These are phyloP conservation scores for Eupithecia subumbrata DNA, from an alignment of 2,888 invertebrate genomes.

Conservation along the genomic window DNA sequence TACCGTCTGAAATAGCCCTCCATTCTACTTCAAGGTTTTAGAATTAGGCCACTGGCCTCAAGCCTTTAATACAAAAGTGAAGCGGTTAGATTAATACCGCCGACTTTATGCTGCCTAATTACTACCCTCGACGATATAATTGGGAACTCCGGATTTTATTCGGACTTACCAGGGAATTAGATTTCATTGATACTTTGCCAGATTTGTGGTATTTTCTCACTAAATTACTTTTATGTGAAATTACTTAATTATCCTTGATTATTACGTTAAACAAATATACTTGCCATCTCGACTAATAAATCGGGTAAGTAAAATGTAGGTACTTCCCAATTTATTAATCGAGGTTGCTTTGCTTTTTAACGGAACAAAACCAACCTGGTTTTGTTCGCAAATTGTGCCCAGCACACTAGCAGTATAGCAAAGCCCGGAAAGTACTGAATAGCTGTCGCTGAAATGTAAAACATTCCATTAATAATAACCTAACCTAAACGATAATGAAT, in stretches of 20 bases:
- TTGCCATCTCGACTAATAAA: no score
- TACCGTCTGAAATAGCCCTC: neutral
- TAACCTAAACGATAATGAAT: neutral
- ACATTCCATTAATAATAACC: neutral
- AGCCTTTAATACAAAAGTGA: constrained; percentile 55
- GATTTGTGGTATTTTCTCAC: constrained; percentile 36
- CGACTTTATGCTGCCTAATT: constrained; percentile 81
- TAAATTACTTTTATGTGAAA: constrained; percentile 14
- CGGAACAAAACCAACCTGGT: neutral
- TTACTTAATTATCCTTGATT: neutral
- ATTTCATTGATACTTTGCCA: constrained; percentile 50
- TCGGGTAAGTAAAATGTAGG: no score
- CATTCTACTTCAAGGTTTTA: neutral
- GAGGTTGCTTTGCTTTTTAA: neutral
- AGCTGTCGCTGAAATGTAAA: neutral
- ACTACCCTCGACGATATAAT: constrained; percentile 79
- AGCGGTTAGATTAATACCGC: constrained; percentile 78
- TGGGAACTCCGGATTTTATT: constrained; percentile 78
- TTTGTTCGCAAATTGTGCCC: neutral
- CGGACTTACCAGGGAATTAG: constrained; percentile 65
- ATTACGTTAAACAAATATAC: neutral
- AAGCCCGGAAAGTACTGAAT: neutral
- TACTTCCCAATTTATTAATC: neutral
- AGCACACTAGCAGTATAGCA: neutral
- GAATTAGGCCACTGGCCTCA: neutral